Evolutionary conservation across 2,113 vertebrate genomes (phyloP), one percentile per base, ranked within the genome.

Genomic region (Syrrhaptes paradoxus): DNA sequence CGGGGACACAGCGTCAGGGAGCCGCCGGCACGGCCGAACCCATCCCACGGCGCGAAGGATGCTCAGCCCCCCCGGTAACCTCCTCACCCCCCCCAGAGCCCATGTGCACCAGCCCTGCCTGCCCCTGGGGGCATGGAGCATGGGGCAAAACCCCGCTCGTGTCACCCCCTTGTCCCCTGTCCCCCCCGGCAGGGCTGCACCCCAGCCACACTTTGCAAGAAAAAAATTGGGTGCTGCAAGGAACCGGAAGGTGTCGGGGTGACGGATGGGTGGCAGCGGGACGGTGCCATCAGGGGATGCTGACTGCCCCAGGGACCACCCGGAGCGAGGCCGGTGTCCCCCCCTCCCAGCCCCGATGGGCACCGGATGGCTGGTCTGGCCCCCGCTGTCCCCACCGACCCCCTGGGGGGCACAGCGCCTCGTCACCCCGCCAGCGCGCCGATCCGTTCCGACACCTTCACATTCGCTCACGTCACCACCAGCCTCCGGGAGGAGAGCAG

Each of bases 361-460:
- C 55, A 21, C 18, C 1, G 49, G 63, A 71, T 48, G 72, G 48
- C 36, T 5, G 76, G 7, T 36, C 38, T 28, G 70, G 74, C 11
- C 3, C 4, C 29, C 1, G 21, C 67, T 2, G 2, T 72, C 72
- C 3, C 1, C 85, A 7, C 63, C 16, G 4, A 26, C 36, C 57
- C 51, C 34, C 4, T 13, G 38, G 3, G 51, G 62, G 17, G 4
- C 29, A 4, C 4, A 3, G 58, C 0, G 7, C 61, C 36, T 54
- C 10, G 5, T 96, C 91, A 94, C 29, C 5, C 38, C 3, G 3
- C 25, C 73, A 21, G 67, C 51, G 12, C 12, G 7, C 38, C 58
- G 22, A 96, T 95, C 32, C 8, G 32, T 96, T 89, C 91, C 4
- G 95, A 96, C 74, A 5, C 95, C 94, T 93, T 97, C 93, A 77